A percentile compares a stretch with the other conserved stretches of the same genome.
Conservation (phyloP, 2,888 invertebrate genomes). For the Tiphia femorata region DNA sequence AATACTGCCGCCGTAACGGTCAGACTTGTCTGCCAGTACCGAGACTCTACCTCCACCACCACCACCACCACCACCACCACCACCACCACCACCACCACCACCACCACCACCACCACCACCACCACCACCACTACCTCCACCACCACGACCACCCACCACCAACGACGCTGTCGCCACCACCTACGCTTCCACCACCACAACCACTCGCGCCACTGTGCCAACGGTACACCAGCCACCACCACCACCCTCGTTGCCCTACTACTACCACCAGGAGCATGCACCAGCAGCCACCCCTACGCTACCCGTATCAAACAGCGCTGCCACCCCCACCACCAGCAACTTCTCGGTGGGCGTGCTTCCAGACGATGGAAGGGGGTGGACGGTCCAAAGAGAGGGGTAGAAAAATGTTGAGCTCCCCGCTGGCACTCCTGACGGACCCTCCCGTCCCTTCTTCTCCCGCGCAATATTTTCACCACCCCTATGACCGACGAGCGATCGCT, state of each 20-base stretch:
- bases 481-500: no score
- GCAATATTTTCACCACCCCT: no score
- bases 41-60: constrained; percentile 42
- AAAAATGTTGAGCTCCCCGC: constrained; percentile 39
- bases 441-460: neutral
- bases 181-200: constrained; percentile 35
- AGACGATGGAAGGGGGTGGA: constrained; percentile 12
- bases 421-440: neutral
- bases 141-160: constrained; percentile 21
- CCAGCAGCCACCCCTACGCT: constrained; percentile 6
- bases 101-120: constrained; percentile 24
- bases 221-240: no score
- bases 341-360: constrained; percentile 58
- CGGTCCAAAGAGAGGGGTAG: constrained; percentile 35
- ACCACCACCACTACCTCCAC: constrained; percentile 13
- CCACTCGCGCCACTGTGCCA: no score
- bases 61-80: constrained; percentile 33
- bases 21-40: constrained; percentile 62
- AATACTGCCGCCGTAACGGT: constrained; percentile 66
- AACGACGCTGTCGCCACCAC: no score
- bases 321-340: constrained; percentile 25
- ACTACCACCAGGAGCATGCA: neutral
- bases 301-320: constrained; percentile 38
- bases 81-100: constrained; percentile 29
- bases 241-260: constrained; percentile 20